Conservation (phyloP, 37 sponge, comb jelly and placozoan genomes). For the Haliclona indistincta region DNA sequence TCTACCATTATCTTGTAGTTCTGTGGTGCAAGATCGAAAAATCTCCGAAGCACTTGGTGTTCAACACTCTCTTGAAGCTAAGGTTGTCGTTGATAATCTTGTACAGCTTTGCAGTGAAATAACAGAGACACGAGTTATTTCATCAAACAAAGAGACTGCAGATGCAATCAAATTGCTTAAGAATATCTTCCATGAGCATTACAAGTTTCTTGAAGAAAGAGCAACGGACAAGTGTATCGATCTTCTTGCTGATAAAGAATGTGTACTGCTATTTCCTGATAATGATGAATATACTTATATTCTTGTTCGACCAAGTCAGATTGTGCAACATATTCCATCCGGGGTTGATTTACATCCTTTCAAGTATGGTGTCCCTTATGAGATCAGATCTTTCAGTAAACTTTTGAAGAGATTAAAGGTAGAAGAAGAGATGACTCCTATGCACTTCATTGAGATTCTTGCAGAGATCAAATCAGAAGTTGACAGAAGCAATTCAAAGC, state of each 20-base stretch:
- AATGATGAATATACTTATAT: not conserved
- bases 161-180: not conserved
- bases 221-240: not conserved
- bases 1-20: conserved; percentile 15
- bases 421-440: not conserved
- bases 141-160: not conserved
- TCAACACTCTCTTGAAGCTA: conserved; percentile 4
- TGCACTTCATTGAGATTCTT: conserved; percentile 22
- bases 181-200: conserved; percentile 27
- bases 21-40: not conserved
- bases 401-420: conserved; percentile 2
- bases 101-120: not conserved
- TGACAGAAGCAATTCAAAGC: not conserved
- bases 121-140: not conserved
- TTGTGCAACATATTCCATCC: conserved; percentile 7
- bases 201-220: conserved; percentile 18
- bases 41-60: not conserved
- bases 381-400: not conserved
- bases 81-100: conserved; percentile 26
- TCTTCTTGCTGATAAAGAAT: not conserved
- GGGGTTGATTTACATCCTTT: conserved; percentile 17
- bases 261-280: not conserved
- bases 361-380: conserved; percentile 24
- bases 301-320: conserved; percentile 23
- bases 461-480: conserved; percentile 4